Evolutionary conservation across 2,888 invertebrate species (phyloP).

Genomic region (Ichneumoninae sp.): DNA sequence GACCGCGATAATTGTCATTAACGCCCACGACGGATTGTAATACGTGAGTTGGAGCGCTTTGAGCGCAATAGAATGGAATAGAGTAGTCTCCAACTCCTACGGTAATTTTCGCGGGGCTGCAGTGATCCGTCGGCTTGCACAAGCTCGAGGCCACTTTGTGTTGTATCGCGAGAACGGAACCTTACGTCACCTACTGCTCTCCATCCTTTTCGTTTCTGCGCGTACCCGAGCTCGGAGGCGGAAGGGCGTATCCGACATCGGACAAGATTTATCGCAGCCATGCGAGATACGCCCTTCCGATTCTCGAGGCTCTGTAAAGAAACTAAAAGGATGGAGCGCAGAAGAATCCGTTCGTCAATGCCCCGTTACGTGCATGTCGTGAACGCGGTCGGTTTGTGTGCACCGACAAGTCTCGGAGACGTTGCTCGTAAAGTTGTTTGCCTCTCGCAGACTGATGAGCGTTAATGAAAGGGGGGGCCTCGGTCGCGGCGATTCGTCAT

Average conservation of each 20-base stretch:
- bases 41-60: conserved; percentile 63
- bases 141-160: conserved; percentile 62
- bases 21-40: conserved; percentile 81
- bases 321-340: conserved; percentile 10
- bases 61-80: conserved; percentile 39
- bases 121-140: conserved; percentile 60
- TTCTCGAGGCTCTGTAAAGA: background rate
- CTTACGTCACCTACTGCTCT: conserved; percentile 2
- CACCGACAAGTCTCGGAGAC: conserved; percentile 14
- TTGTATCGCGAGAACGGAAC: conserved; percentile 26
- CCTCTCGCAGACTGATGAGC: conserved; percentile 77
- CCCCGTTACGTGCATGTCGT: conserved; percentile 44
- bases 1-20: conserved; percentile 77
- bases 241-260: background rate
- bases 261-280: background rate
- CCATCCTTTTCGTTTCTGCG: background rate
- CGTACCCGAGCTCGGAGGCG: background rate
- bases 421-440: conserved; percentile 74
- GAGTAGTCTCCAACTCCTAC: conserved; percentile 67
- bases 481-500: conserved; percentile 62
- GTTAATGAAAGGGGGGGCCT: conserved; percentile 73
- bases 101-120: conserved; percentile 69
- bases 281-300: background rate
- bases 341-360: conserved; percentile 27
- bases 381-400: conserved; percentile 25